Evolutionary conservation across 1,140 invertebrate genomes (phyloP).

Genomic region (Pectinophora gossypiella): DNA sequence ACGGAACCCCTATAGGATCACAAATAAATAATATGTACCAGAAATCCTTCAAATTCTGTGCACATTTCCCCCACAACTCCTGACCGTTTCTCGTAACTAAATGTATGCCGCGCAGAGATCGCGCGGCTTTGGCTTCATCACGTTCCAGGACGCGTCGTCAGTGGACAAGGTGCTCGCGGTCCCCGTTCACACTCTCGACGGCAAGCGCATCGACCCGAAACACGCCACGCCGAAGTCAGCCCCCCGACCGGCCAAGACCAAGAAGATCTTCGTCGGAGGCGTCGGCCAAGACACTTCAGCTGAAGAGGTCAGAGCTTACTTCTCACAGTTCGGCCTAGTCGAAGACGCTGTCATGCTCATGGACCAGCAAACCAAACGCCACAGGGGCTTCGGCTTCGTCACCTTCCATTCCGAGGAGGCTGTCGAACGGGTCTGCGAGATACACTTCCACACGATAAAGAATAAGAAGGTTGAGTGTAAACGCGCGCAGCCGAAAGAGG

Average conservation of each 20-base stretch:
- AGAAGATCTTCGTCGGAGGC: constrained; percentile 94
- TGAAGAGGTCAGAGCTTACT: constrained; percentile 94
- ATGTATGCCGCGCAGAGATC: constrained; percentile 88
- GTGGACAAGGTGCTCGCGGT: constrained; percentile 89
- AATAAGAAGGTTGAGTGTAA: constrained; percentile 96
- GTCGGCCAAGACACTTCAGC: constrained; percentile 94
- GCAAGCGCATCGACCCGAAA: constrained; percentile 96
- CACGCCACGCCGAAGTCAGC: constrained; percentile 94
- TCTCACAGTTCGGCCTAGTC: constrained; percentile 93
- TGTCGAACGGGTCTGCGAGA: constrained; percentile 93
- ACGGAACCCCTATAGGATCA: no score
- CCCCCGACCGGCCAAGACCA: constrained; percentile 91
- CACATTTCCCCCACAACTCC: no score
- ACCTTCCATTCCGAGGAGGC: constrained; percentile 95
- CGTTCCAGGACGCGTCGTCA: constrained; percentile 91
- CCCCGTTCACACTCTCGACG: constrained; percentile 93
- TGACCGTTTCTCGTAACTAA: no score
- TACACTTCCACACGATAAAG: constrained; percentile 95
- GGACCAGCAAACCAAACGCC: constrained; percentile 95
- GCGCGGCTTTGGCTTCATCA: constrained; percentile 95
- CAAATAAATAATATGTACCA: no score
- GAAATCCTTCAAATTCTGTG: no score
- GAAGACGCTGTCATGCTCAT: constrained; percentile 96
- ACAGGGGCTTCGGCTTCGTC: constrained; percentile 93
- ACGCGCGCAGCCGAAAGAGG: constrained; percentile 94